Evolutionary conservation across 2,797 vertebrate genomes (phyloP), one percentile per base, ranked within the genome.

Genomic region (Microctenopoma stevenorrisi): DNA sequence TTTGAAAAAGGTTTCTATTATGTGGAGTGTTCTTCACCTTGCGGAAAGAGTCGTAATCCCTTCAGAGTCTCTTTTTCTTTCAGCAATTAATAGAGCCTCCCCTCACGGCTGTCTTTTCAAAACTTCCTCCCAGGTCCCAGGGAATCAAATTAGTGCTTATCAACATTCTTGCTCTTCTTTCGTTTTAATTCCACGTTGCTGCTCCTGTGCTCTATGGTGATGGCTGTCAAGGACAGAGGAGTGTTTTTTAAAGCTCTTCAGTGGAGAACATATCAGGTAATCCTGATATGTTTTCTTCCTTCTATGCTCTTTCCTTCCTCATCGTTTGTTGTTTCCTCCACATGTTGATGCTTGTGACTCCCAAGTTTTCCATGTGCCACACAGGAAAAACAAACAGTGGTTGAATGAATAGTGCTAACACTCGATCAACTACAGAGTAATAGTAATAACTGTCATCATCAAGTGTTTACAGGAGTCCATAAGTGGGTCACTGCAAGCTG

Each of bases 71-170:
- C 68, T 61, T 72, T 68, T 74, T 70, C 83, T 72, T 64, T 72
- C 70, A 56, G 51, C 63, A 86, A 83, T 88, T 73, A 86, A 86
- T 73, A 43, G 55, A 72, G 62, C 47, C 64, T 60, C 22, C 61
- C 78, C 53, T 73, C 18, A n/a, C 26, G 10, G 46, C 58, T 64
- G 40, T 79, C 62, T 74, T 81, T 70, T 61, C 53, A 73, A 73
- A 46, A 57, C 58, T 66, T 68, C 62, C 61, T 75, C 51, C 38
- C 42, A 55, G 46, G 76, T 83, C 76, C 64, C 78, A 69, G 72
- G 54, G 76, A 86, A 83, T 78, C 78, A 72, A 78, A 84, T 81
- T 78, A 78, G 48, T 11, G 50, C 82, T 80, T 79, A 84, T 84
- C 73, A 74, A 72, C 57, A 37, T 70, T 74, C 73, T 35, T 53